These are phyloP conservation scores for Thalassaphorura encarpata DNA, from an alignment of 1,140 invertebrate species.

Conservation along the genomic window DNA sequence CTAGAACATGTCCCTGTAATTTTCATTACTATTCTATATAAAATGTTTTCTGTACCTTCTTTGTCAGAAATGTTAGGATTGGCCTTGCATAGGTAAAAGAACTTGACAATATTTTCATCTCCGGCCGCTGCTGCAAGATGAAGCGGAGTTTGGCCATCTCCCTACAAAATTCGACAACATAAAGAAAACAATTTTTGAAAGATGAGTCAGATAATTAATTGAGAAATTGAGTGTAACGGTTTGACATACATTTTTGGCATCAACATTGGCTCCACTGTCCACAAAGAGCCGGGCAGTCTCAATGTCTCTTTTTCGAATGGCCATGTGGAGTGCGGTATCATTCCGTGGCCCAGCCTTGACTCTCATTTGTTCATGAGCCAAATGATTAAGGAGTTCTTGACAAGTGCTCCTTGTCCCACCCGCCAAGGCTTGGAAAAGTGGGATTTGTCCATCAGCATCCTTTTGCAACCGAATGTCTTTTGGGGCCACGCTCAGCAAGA, in stretches of 20 bases:
- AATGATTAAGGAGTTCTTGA: slow-evolving; percentile 64
- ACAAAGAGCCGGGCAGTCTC: slow-evolving; percentile 85
- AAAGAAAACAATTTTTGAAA: slow-evolving; percentile 9
- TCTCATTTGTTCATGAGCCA: slow-evolving; percentile 66
- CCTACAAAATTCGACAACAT: background rate
- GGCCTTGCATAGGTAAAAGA: slow-evolving; percentile 86
- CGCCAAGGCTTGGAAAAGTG: slow-evolving; percentile 83
- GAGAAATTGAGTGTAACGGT: background rate
- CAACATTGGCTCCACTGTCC: slow-evolving; percentile 81
- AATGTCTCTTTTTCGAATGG: slow-evolving; percentile 73
- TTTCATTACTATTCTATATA: background rate
- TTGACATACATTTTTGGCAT: slow-evolving; percentile 69
- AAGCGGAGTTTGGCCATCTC: slow-evolving; percentile 6
- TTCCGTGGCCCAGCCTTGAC: slow-evolving; percentile 52
- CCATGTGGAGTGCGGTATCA: slow-evolving; percentile 84
- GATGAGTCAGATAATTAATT: background rate
- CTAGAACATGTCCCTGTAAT: background rate
- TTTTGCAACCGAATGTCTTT: slow-evolving; percentile 73
- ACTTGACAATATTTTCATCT: slow-evolving; percentile 86
- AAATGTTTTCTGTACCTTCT: slow-evolving; percentile 52
- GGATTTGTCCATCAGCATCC: slow-evolving; percentile 91
- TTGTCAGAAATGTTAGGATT: slow-evolving; percentile 88
- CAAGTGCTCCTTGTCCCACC: slow-evolving; percentile 86
- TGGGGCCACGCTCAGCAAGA: slow-evolving; percentile 68
- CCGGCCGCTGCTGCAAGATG: slow-evolving; percentile 79